Evolutionary conservation across 2,888 invertebrate species (phyloP).

Genomic region (Corbicula japonica): DNA sequence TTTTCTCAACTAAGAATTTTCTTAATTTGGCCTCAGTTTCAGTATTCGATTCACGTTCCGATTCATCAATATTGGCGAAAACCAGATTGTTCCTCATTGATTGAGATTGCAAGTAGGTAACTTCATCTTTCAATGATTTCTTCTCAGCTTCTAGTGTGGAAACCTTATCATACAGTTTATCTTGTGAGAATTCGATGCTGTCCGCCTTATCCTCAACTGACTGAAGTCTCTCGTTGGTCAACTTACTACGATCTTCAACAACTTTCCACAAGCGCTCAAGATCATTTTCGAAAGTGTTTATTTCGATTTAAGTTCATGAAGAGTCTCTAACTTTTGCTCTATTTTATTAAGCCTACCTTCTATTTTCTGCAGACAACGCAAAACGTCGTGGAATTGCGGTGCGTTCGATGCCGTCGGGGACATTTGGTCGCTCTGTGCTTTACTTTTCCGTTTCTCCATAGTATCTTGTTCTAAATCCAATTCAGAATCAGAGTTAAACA

Average conservation of each 20-base stretch:
- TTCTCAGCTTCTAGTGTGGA: neutral
- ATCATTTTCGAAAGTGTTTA: neutral
- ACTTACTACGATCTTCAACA: slow-evolving; percentile 8
- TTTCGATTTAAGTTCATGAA: neutral
- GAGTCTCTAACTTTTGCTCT: slow-evolving; percentile 9
- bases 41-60: no score
- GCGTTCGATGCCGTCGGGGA: slow-evolving; percentile 3
- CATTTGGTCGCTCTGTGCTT: neutral
- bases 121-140: slow-evolving; percentile 2
- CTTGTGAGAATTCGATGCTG: neutral
- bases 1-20: neutral
- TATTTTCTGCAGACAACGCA: neutral
- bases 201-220: neutral
- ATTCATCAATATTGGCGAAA: no score
- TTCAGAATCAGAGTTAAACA: neutral
- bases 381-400: neutral
- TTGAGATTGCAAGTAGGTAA: no score
- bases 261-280: neutral
- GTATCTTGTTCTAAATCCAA: neutral
- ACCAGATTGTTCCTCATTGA: no score
- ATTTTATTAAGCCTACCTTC: neutral
- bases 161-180: neutral
- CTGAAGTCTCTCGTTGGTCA: neutral
- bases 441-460: neutral
- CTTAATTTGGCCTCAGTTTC: no score